Evolutionary conservation across 2,113 vertebrate genomes (phyloP), one percentile per base, ranked within the genome.

Genomic region (Gymnocephalus cernua): DNA sequence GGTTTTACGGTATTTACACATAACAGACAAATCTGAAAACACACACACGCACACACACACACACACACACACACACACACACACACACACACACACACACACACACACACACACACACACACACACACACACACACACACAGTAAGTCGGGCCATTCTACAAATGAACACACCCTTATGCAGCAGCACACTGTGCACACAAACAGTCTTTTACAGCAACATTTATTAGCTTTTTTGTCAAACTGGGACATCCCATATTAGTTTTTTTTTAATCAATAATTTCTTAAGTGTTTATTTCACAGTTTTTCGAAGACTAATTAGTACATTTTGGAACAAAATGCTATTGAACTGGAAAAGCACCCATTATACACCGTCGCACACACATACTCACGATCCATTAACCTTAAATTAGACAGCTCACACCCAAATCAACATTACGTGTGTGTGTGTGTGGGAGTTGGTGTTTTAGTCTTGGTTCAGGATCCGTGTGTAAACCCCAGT

Each of bases 401-500:
- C 23, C 32, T 6, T 47, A n/a, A 44, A 59, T 74, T 25, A 47
- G 23, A 56, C 48, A 18, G 50, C 83, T 74, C 2, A 1, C 4
- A 6, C 4, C 27, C 18, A 29, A 75, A 50, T 61, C 65, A 75
- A 75, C 25, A 32, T 54, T 48, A 18, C 16, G 35, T 48, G 25
- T 29, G 16, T 79, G n/a, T 38, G 61, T 44, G 44, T 7, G 44
- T 4, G 25, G 48, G 29, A 61, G 11, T 64, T 48, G n/a, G n/a
- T n/a, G n/a, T 77, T 5, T 66, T 16, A n/a, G 25, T 79, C 50
- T 80, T 77, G 62, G 38, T 73, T 69, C 11, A 66, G 41, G 75
- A 78, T 84, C 45, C 38, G 62, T 64, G 35, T 73, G 21, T 80
- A 64, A 79, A 80, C 81, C 29, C 61, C 4, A n/a, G 7, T 44